Base-by-base conservation (phyloP, 2,888 invertebrate genomes). In the Drosophila hamatofila region DNA sequence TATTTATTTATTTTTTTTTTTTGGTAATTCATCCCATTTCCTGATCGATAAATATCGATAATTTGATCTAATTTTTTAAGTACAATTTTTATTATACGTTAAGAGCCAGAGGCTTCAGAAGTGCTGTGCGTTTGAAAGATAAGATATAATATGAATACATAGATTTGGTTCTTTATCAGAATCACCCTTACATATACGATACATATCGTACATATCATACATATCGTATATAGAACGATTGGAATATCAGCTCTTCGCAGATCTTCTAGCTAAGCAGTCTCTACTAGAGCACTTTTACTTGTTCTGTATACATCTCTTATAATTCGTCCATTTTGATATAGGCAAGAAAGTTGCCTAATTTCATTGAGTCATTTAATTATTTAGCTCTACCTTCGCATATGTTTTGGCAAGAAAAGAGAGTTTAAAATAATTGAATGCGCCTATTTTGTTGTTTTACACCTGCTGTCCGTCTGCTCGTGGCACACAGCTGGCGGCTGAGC, bases 381-480 rank as follows among this genome's bases (percentile, higher is more conserved):
- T 46, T 48, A 35, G 25, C n/a, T 7, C 23, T 21, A 21, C 12
- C n/a, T 54, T 49, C 49, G 23, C 62, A 54, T 51, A 57, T 75
- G 80, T 39, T 80, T 65, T 42, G 46, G 8, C 16, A 37, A 51
- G 23, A 33, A 25, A 33, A 25, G 25, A 25, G 2, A 39, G 25
- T 18, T 9, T 8, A n/a, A 66, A 67, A 41, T 67, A 33, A 55
- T 49, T 48, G 44, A 54, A 66, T 46, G 27, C 37, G 18, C 39
- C 11, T 39, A 41, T 27, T 41, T 27, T 1, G 11, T 54, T 41
- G 46, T 14, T 25, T 54, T 48, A 30, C 48, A 83, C 64, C 64
- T 80, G 49, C 49, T 76, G 72, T 16, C 77, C 81, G 72, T 16
- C 77, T 77, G 1, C 49, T 49, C 27, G 25, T 27, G 35, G 35